A percentile compares a stretch with the other conserved stretches of the same genome.
Evolutionary conservation across 1,140 invertebrate genomes (phyloP).

Genomic region (Dendrolimus punctatus): DNA sequence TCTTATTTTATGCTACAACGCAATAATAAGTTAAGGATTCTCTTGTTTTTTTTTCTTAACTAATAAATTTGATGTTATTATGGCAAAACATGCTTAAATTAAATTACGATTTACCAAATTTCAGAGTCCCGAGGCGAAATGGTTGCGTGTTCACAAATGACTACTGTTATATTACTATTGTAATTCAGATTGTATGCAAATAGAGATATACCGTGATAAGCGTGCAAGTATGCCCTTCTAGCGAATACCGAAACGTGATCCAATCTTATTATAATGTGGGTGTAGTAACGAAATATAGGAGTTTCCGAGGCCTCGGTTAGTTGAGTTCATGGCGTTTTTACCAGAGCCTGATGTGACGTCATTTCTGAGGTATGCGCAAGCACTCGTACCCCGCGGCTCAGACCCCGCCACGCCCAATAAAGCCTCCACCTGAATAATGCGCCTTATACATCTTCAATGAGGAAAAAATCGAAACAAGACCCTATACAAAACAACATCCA

Average conservation of each 20-base stretch:
- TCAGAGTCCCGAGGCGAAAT: too few species aligned
- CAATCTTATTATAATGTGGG: conserved; percentile 22
- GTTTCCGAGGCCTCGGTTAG: conserved; percentile 48
- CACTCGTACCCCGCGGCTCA: conserved; percentile 20
- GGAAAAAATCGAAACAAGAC: conserved; percentile 52
- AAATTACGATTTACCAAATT: too few species aligned
- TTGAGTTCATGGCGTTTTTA: conserved; percentile 62
- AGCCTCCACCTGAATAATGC: conserved; percentile 53
- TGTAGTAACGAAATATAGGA: conserved; percentile 47
- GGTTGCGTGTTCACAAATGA: too few species aligned
- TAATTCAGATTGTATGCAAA: neutral
- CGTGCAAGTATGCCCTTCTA: conserved; percentile 13
- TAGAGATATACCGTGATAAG: conserved; percentile 2
- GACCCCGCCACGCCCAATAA: conserved; percentile 39
- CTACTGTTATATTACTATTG: too few species aligned
- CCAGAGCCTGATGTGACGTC: conserved; percentile 49
- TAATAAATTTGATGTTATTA: too few species aligned
- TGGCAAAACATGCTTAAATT: too few species aligned
- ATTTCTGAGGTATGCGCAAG: conserved; percentile 55
- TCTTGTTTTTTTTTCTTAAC: too few species aligned
- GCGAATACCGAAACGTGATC: conserved; percentile 19
- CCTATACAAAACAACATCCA: conserved; percentile 20
- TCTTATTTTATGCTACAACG: too few species aligned
- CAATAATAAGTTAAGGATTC: too few species aligned
- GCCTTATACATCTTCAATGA: conserved; percentile 53